Evolutionary conservation across 2,888 invertebrate genomes (phyloP), one percentile per base, ranked within the genome.

Genomic region (Phyllotreta cruciferae): DNA sequence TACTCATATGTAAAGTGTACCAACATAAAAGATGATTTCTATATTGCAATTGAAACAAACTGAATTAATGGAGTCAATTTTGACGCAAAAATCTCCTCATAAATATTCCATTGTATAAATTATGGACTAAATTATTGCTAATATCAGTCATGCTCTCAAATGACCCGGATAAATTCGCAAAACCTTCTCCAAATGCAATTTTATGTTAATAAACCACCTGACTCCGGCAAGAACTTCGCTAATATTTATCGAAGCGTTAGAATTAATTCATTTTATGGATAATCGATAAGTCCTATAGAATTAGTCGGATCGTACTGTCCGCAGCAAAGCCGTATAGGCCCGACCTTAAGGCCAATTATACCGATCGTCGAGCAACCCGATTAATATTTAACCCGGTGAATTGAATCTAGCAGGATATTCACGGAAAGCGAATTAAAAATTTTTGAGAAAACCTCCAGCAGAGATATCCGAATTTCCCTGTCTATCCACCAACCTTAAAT

Each of bases 241-340:
- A 63, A 57, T 53, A 60, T 63, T 63, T 61, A 63, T 61, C 44
- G 62, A 49, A 42, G 61, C 56, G 53, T 63, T 66, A 63, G 63
- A 58, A 58, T 60, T 44, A 62, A 66, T 66, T 60, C 38, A 60
- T 62, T 63, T 66, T 57, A 66, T 66, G 63, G 49, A 52, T 55
- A 66, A 66, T 63, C 66, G 56, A 66, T 66, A 63, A 54, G 42
- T 60, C 60, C 34, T 36, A 63, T 47, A 49, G 57, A 66, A 66
- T 66, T 66, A 66, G 63, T 60, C 60, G 39, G 63, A 54, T 42
- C 10, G 34, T 53, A 52, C 64, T 47, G 38, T 45, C 52, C 41
- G 41, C 56, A 61, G 34, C 34, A 13, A 36, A 34, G 36, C 50
- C 52, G 24, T 49, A 35, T 56, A 44, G 42, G 35, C 44, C 37